These are phyloP conservation scores for Petrosia ficiformis DNA, from an alignment of 37 sponge, comb jelly and placozoan genomes.

Conservation along the genomic window DNA sequence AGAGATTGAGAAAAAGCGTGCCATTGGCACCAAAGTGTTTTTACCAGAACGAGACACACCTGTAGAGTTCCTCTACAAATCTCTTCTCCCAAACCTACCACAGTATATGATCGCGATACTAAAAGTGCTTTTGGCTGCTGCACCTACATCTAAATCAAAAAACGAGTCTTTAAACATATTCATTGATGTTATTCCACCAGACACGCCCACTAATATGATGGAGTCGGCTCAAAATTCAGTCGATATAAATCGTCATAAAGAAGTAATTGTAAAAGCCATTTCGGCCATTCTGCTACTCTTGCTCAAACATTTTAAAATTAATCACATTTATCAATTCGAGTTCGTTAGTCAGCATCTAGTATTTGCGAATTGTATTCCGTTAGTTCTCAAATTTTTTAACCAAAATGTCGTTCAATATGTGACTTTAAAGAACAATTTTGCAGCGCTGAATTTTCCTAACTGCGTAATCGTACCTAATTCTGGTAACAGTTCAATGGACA, in stretches of 20 bases:
- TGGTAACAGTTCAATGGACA: constrained; percentile 14
- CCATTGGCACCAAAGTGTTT: background rate
- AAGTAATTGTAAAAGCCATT: constrained; percentile 91
- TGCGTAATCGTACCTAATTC: constrained; percentile 61
- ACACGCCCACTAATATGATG: constrained; percentile 59
- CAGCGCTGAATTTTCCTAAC: constrained; percentile 68
- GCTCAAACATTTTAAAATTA: constrained; percentile 92
- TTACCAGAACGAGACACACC: constrained; percentile 40
- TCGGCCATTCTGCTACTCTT: constrained; percentile 91
- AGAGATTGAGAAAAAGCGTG: constrained; percentile 21
- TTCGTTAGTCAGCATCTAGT: constrained; percentile 93
- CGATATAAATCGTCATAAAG: constrained; percentile 95
- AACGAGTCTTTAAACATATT: constrained; percentile 92
- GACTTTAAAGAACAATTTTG: constrained; percentile 66
- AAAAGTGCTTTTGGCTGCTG: constrained; percentile 90
- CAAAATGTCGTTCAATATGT: constrained; percentile 87
- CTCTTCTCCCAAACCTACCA: constrained; percentile 85
- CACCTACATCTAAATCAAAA: constrained; percentile 79
- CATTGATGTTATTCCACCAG: constrained; percentile 85
- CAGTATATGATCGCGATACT: constrained; percentile 97
- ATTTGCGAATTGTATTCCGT: constrained; percentile 95
- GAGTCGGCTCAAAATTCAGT: constrained; percentile 68
- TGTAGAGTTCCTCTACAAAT: constrained; percentile 75
- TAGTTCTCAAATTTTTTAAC: constrained; percentile 93
- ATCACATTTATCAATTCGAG: constrained; percentile 96